Conservation (phyloP, 2,888 invertebrate genomes). For the Tigriopus californicus region DNA sequence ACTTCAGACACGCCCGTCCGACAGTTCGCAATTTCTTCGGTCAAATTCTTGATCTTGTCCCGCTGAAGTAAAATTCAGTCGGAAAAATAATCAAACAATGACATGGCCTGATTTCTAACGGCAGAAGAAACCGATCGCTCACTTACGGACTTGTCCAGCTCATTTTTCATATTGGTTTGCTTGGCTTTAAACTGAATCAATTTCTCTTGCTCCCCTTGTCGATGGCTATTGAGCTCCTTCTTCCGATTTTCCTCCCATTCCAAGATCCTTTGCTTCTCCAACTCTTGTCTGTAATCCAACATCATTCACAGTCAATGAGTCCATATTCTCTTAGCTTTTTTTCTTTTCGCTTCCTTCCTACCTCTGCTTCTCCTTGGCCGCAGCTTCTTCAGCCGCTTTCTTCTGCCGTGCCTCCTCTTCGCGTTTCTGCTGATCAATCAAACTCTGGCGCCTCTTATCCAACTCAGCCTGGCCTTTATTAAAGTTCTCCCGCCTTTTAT, state of each 20-base stretch:
- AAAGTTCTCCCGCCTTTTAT: conserved; percentile 88
- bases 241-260: conserved; percentile 12
- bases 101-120: background rate
- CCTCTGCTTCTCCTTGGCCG: conserved; percentile 44
- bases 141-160: conserved; percentile 43
- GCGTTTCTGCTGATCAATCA: conserved; percentile 73
- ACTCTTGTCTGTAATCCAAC: conserved; percentile 5
- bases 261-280: conserved; percentile 5
- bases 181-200: conserved; percentile 67
- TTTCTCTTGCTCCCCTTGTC: conserved; percentile 36
- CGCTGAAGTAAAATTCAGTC: conserved; percentile 29
- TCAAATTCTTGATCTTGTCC: conserved; percentile 54
- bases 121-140: no score
- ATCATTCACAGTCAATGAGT: no score
- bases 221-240: background rate
- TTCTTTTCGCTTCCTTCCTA: conserved; percentile 5
- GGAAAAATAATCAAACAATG: no score
- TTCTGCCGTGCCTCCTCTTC: conserved; percentile 83
- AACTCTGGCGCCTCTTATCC: conserved; percentile 64
- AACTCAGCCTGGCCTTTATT: conserved; percentile 94
- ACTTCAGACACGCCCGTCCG: conserved; percentile 70
- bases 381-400: conserved; percentile 75
- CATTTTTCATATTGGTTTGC: conserved; percentile 61
- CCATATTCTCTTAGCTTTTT: no score
- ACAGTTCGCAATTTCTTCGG: conserved; percentile 60